Evolutionary conservation across 2,888 invertebrate species (phyloP).

Genomic region (Xestia sexstrigata): DNA sequence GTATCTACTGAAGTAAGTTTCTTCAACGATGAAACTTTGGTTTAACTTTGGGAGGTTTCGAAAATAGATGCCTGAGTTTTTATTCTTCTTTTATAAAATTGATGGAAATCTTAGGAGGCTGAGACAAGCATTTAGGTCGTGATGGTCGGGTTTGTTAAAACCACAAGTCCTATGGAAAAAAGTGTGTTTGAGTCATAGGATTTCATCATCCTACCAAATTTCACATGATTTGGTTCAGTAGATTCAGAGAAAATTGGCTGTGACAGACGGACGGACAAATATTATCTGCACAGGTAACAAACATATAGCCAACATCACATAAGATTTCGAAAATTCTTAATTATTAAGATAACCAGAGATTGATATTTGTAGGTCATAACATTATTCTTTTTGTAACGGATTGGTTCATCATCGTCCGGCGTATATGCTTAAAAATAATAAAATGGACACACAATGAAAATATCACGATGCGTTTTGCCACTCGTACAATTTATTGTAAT

Average conservation of each 20-base stretch:
- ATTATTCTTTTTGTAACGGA: background rate
- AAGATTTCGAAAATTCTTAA: background rate
- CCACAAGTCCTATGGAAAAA: too few species aligned
- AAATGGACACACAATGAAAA: background rate
- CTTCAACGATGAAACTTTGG: constrained; percentile 5
- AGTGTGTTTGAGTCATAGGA: too few species aligned
- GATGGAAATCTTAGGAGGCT: background rate
- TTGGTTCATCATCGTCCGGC: background rate
- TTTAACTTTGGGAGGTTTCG: background rate
- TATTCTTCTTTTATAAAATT: background rate
- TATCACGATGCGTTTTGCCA: background rate
- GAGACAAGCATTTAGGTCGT: background rate
- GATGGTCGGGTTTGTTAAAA: too few species aligned
- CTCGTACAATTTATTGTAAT: background rate
- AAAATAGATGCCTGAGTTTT: background rate
- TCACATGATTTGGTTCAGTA: too few species aligned
- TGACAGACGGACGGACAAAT: too few species aligned
- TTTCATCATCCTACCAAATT: too few species aligned
- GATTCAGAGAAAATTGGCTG: too few species aligned
- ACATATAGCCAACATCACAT: too few species aligned
- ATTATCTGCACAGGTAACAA: too few species aligned
- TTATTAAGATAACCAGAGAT: background rate
- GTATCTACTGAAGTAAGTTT: constrained; percentile 13
- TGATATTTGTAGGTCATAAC: background rate
- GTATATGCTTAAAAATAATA: background rate